These are phyloP conservation scores for Xanthia togata DNA, from an alignment of 2,888 invertebrate species.

Conservation along the genomic window DNA sequence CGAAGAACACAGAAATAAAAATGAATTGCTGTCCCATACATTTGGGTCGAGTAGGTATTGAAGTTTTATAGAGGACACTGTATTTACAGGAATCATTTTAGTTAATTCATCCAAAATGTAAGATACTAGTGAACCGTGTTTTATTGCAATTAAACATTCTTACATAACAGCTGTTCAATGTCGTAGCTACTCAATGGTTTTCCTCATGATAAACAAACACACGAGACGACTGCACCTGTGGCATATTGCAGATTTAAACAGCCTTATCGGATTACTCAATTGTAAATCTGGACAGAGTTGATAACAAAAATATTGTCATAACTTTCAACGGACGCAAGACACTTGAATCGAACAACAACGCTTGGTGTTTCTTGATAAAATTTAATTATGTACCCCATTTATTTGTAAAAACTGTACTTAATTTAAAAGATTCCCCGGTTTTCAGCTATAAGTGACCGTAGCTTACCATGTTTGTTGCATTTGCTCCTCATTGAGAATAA, in stretches of 20 bases:
- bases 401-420: neutral
- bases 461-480: neutral
- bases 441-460: neutral
- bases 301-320: slow-evolving; percentile 13
- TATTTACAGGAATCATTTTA: too few relatives aligned
- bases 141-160: neutral
- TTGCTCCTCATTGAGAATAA: neutral
- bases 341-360: slow-evolving; percentile 23
- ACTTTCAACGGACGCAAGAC: slow-evolving; percentile 20
- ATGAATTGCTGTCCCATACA: too few relatives aligned
- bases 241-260: neutral
- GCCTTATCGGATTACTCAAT: slow-evolving; percentile 40
- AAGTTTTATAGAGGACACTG: too few relatives aligned
- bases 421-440: neutral
- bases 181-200: slow-evolving; percentile 2
- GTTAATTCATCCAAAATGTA: too few relatives aligned
- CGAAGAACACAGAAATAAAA: too few relatives aligned
- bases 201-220: slow-evolving; percentile 33
- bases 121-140: too few relatives aligned
- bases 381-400: neutral
- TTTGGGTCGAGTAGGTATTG: too few relatives aligned
- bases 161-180: slow-evolving; percentile 21
- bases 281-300: slow-evolving; percentile 35
- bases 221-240: slow-evolving; percentile 39
- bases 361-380: neutral